A percentile compares a stretch with the other conserved stretches of the same genome.
These are phyloP conservation scores for Schizopygopsis pylzovi DNA, from an alignment of 2,797 vertebrate genomes.

Conservation along the genomic window DNA sequence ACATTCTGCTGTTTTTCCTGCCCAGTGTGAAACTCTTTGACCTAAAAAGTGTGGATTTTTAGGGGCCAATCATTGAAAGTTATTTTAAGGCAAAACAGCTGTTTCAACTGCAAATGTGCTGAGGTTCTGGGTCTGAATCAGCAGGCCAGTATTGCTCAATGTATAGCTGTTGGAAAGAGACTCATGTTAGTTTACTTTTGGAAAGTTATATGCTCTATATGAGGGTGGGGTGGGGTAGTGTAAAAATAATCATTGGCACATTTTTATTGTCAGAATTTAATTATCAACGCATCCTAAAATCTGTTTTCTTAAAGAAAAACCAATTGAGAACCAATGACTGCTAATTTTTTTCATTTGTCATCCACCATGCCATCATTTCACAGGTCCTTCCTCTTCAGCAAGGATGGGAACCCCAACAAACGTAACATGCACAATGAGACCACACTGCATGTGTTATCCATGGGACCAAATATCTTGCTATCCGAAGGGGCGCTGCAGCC, in stretches of 20 bases:
- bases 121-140: constrained; percentile 19
- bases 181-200: neutral
- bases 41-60: neutral
- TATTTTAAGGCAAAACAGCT: constrained; percentile 39
- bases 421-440: constrained; percentile 97
- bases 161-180: too few relatives aligned
- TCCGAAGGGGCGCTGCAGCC: constrained; percentile 91
- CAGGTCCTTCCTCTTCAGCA: constrained; percentile 93
- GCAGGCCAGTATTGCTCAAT: too few relatives aligned
- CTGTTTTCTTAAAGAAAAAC: neutral
- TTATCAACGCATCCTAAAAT: neutral
- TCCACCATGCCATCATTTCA: constrained; percentile 13
- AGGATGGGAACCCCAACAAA: constrained; percentile 99
- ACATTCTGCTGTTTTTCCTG: constrained; percentile 1
- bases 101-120: constrained; percentile 27
- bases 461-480: constrained; percentile 95
- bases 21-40: neutral
- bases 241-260: neutral
- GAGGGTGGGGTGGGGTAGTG: neutral
- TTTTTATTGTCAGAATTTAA: neutral
- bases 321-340: neutral
- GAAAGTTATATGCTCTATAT: neutral
- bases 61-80: neutral
- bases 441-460: constrained; percentile 95
- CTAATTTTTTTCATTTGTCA: neutral